Base-by-base conservation (phyloP, 2,113 vertebrate genomes). In the Hepsetus odoe region DNA sequence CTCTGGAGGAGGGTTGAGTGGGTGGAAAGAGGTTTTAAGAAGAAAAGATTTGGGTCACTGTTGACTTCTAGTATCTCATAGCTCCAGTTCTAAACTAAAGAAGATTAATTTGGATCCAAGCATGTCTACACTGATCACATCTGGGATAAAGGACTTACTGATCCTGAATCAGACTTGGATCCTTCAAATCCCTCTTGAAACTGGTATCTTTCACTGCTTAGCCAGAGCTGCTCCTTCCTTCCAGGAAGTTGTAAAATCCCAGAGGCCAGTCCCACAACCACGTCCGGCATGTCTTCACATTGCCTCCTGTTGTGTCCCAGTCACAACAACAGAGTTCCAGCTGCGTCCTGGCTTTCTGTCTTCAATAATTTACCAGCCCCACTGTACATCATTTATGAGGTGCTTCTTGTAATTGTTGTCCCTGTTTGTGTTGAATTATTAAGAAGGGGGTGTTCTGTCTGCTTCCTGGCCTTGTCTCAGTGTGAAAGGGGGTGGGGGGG, bases 311-410 rank as follows among this genome's bases (percentile, higher is more conserved):
- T 49, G n/a, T 80, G 42, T 12, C 70, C 62, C 74, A 83, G 71
- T 81, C 56, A 72, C 22, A 26, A 86, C 83, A 82, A 84, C 82
- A 81, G 83, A 77, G 83, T 83, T 44, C 51, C 67, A 68, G 74
- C 81, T 76, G 84, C 66, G 84, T 83, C 80, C 79, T 59, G 84
- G 76, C 79, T 85, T 55, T 73, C 32, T 53, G 1, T 44, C 71
- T 67, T 90, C 80, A 86, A 88, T 90, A 88, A 87, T 86, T 77
- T 68, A 90, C 84, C 28, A 38, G 38, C 26, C 40, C 6, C 4
- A 10, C 24, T 51, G 71, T 91, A 51, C 89, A 90, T 91, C 86
- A 90, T 89, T 84, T 56, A 90, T 89, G 33, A 33, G 55, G 68
- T 18, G 42, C 53, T 80, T 83, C 74, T 72, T 85, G 80, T 85